A percentile compares a stretch with the other conserved stretches of the same genome.
Conservation (phyloP, 2,113 vertebrate genomes). For the Calypte anna region DNA sequence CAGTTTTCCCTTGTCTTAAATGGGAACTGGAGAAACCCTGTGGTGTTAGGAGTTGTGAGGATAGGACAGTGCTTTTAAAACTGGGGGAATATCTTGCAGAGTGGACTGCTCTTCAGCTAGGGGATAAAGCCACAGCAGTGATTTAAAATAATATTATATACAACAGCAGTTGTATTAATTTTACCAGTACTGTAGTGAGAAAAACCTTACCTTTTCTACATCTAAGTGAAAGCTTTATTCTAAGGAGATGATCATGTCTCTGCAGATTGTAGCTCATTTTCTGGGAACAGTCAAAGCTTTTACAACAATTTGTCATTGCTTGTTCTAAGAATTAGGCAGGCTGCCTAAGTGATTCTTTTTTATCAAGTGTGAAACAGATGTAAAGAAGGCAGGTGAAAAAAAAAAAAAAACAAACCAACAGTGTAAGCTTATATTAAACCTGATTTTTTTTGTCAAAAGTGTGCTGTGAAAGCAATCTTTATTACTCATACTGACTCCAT, state of each 20-base stretch:
- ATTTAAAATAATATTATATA: neutral
- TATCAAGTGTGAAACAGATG: slow-evolving; percentile 33
- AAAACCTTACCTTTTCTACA: neutral
- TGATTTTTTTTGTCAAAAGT: neutral
- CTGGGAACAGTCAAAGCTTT: slow-evolving; percentile 47
- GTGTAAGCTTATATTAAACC: neutral
- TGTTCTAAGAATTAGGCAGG: slow-evolving; percentile 59
- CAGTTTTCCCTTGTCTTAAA: neutral
- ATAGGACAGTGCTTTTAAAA: neutral
- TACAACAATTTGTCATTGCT: slow-evolving; percentile 57
- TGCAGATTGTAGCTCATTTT: slow-evolving; percentile 44
- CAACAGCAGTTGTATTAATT: neutral
- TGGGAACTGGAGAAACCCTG: neutral
- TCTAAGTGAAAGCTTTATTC: slow-evolving; percentile 37
- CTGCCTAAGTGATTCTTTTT: slow-evolving; percentile 22
- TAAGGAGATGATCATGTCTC: slow-evolving; percentile 40
- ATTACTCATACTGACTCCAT: neutral
- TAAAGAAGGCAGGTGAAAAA: slow-evolving; percentile 1
- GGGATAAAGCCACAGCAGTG: neutral
- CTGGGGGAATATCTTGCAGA: neutral
- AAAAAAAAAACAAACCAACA: neutral
- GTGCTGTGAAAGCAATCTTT: neutral
- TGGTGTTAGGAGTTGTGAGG: neutral
- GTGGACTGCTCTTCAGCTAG: neutral
- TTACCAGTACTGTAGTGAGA: neutral